Conservation (phyloP, 2,113 vertebrate genomes). For the Crocuta crocuta region DNA sequence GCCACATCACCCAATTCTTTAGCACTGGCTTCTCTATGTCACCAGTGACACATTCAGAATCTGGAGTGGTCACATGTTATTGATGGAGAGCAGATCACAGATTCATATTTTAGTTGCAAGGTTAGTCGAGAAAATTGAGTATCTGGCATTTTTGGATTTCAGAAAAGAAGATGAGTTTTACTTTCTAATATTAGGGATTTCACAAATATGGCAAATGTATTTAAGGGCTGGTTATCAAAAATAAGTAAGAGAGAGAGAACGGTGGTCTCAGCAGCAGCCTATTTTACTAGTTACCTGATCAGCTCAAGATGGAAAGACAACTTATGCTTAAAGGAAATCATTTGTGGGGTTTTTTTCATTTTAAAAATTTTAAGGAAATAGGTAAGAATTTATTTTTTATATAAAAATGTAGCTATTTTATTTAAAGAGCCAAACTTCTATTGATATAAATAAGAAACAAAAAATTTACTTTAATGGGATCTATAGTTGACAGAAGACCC, state of each 20-base stretch:
- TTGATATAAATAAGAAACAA: not conserved
- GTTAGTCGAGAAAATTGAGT: not conserved
- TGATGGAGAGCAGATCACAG: not conserved
- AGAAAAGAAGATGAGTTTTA: not conserved
- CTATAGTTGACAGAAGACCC: not conserved
- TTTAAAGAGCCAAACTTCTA: not conserved
- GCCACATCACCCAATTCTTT: not conserved
- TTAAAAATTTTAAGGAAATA: not conserved
- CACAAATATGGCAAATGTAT: not conserved
- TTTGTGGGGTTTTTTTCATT: not conserved
- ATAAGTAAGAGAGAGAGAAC: not conserved
- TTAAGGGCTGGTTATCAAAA: not conserved
- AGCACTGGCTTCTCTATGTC: not conserved
- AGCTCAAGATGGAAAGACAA: not conserved
- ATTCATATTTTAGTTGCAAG: not conserved
- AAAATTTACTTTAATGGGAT: not conserved
- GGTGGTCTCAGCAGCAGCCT: not conserved
- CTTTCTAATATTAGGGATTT: not conserved
- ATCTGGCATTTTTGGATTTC: not conserved
- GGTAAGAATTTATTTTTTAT: not conserved
- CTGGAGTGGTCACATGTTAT: not conserved
- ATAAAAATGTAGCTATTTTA: not conserved
- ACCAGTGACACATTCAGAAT: not conserved
- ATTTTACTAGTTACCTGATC: not conserved
- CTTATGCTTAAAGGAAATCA: not conserved